These are phyloP conservation scores for Odobenus rosmarus DNA, from an alignment of 2,113 vertebrate genomes.

Conservation along the genomic window DNA sequence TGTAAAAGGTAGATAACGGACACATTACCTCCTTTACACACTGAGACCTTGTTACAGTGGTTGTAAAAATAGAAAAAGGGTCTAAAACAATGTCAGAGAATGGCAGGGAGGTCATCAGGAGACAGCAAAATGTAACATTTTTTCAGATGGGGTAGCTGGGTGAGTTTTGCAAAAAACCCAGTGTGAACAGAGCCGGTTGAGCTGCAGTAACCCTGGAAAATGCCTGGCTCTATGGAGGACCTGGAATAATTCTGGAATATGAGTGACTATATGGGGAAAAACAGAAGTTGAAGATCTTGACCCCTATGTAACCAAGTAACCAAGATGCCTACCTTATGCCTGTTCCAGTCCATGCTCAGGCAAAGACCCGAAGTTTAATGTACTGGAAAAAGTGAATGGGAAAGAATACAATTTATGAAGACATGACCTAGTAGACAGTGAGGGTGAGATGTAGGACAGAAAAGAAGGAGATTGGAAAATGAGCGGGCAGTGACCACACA, in stretches of 20 bases:
- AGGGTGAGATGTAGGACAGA: neutral
- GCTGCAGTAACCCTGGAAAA: neutral
- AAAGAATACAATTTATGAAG: constrained; percentile 12
- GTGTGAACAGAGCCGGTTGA: neutral
- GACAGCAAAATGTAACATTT: neutral
- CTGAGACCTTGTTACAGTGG: neutral
- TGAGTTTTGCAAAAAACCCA: neutral
- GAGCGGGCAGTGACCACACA: neutral
- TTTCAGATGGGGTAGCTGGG: neutral
- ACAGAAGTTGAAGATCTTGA: neutral
- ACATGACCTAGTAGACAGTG: neutral
- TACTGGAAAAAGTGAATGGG: neutral
- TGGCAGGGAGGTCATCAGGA: neutral
- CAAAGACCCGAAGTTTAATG: neutral
- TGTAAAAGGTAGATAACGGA: neutral
- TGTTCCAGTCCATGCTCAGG: neutral
- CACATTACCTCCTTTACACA: neutral
- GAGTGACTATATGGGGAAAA: neutral
- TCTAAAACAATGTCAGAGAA: neutral
- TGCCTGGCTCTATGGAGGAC: neutral
- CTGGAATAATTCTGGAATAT: neutral
- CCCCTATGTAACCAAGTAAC: neutral
- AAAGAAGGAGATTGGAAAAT: neutral
- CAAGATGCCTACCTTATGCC: neutral
- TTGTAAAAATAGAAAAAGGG: neutral